Evolutionary conservation across 2,888 invertebrate genomes (phyloP).

Genomic region (Mesoligia furuncula): DNA sequence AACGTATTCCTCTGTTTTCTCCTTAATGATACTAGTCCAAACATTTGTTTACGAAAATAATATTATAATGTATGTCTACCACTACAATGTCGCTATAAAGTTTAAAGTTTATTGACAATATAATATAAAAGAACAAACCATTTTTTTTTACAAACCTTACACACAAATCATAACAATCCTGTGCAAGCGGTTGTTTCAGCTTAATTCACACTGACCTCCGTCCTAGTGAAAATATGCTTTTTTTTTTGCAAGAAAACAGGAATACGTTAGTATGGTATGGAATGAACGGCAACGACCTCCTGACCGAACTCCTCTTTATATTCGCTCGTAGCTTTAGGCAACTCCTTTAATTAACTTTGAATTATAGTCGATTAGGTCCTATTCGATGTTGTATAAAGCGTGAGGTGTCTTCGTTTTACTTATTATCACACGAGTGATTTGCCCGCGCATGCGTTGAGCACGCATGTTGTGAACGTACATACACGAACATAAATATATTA

Average conservation of each 20-base stretch:
- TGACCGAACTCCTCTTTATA: neutral
- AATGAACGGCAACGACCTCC: neutral
- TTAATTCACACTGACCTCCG: too few relatives aligned
- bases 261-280: neutral
- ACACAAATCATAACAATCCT: too few relatives aligned
- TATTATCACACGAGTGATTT: neutral
- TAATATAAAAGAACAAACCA: too few relatives aligned
- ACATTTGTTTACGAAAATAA: too few relatives aligned
- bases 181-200: too few relatives aligned
- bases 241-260: neutral
- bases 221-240: neutral
- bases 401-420: neutral
- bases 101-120: too few relatives aligned
- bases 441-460: neutral
- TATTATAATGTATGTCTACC: too few relatives aligned
- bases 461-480: neutral
- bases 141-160: too few relatives aligned
- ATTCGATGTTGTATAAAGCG: conserved; percentile 16
- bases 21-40: neutral
- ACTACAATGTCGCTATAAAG: neutral
- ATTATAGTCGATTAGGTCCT: neutral
- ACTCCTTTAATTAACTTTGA: neutral
- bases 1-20: neutral
- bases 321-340: neutral
- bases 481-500: too few relatives aligned